Percentiles rank a stretch among this genome's conserved stretches.
Evolutionary conservation across 2,888 invertebrate species (phyloP).

Genomic region (Drosophila maculinotata): DNA sequence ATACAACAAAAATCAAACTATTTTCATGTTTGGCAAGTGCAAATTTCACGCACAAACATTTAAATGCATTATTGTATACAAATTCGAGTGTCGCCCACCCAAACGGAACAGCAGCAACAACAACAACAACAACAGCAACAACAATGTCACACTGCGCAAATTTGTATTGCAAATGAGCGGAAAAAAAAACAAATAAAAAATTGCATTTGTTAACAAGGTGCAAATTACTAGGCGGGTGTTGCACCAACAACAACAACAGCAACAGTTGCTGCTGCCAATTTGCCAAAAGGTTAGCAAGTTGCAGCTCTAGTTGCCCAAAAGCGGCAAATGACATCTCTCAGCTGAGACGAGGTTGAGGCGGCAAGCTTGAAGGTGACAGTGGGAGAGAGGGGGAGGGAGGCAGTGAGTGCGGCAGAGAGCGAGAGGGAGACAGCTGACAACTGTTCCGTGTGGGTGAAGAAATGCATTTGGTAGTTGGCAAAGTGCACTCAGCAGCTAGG

Average conservation of each 20-base stretch:
- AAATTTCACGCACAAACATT: not conserved
- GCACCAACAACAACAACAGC: slow-evolving; percentile 10
- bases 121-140: slow-evolving; percentile 6
- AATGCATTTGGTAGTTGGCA: slow-evolving; percentile 22
- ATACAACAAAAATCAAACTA: not conserved
- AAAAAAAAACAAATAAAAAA: not conserved
- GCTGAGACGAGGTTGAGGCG: slow-evolving; percentile 10
- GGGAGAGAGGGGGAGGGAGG: not conserved
- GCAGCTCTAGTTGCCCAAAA: slow-evolving; percentile 55
- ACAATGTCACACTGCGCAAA: slow-evolving; percentile 62
- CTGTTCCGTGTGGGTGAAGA: slow-evolving; percentile 31
- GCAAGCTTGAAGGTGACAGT: slow-evolving; percentile 2
- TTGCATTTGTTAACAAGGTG: slow-evolving; percentile 67
- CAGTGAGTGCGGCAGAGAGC: not conserved
- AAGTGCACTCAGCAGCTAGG: no score
- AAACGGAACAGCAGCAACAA: slow-evolving; percentile 37
- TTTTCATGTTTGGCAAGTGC: slow-evolving; percentile 5
- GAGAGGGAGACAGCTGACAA: slow-evolving; percentile 1
- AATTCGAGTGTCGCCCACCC: slow-evolving; percentile 48
- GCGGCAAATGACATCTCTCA: slow-evolving; percentile 13
- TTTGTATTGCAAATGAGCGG: slow-evolving; percentile 60
- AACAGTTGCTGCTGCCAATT: slow-evolving; percentile 27
- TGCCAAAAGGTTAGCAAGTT: slow-evolving; percentile 55
- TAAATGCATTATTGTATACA: slow-evolving; percentile 16
- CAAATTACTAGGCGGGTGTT: slow-evolving; percentile 68